Evolutionary conservation across 2,797 vertebrate species (phyloP).

Genomic region (Limnodromus scolopaceus): DNA sequence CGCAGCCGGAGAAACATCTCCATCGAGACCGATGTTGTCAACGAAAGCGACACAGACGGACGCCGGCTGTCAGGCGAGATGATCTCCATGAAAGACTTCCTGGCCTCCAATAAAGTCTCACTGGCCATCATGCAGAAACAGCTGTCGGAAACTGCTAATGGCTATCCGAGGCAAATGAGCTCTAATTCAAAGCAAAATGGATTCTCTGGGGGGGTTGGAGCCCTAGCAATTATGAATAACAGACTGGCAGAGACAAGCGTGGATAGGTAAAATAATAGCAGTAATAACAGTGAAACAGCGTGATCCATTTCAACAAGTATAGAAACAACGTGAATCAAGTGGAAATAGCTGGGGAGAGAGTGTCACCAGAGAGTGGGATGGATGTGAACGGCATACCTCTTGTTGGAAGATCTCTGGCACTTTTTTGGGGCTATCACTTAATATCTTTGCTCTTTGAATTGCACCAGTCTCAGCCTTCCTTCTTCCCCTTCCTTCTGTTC

Average conservation of each 20-base stretch:
- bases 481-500: neutral
- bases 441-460: neutral
- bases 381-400: neutral
- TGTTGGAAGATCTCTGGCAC: neutral
- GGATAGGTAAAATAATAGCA: slow-evolving; percentile 83
- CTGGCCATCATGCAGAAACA: slow-evolving; percentile 96
- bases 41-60: slow-evolving; percentile 89
- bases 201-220: slow-evolving; percentile 92
- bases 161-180: slow-evolving; percentile 83
- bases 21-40: slow-evolving; percentile 87
- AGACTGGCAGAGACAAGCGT: slow-evolving; percentile 94
- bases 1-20: slow-evolving; percentile 83
- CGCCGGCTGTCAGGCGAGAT: slow-evolving; percentile 93
- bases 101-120: slow-evolving; percentile 92
- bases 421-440: neutral
- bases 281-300: neutral
- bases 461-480: neutral
- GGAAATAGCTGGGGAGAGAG: neutral
- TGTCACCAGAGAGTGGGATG: neutral
- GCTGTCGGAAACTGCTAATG: slow-evolving; percentile 90
- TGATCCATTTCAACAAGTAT: neutral
- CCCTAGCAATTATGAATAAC: slow-evolving; percentile 96
- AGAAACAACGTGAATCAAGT: neutral
- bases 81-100: slow-evolving; percentile 95
- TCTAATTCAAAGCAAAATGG: slow-evolving; percentile 84